Evolutionary conservation across 2,888 invertebrate species (phyloP).

Genomic region (Ctenicera cuprea): DNA sequence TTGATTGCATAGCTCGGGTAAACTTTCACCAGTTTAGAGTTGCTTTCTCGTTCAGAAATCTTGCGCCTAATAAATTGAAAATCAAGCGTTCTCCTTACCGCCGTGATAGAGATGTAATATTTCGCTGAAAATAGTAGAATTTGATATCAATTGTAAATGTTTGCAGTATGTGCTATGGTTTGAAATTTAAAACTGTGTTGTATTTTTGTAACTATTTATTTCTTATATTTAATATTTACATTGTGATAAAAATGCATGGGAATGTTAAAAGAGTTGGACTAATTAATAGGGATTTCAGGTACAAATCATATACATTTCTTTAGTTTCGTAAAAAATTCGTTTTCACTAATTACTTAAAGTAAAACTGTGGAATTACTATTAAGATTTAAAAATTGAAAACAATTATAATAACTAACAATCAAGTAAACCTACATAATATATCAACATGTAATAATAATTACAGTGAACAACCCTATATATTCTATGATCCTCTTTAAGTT

Average conservation of each 20-base stretch:
- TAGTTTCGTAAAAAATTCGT: constrained; percentile 14
- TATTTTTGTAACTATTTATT: constrained; percentile 44
- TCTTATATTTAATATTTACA: constrained; percentile 46
- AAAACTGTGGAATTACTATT: constrained; percentile 26
- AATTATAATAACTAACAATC: constrained; percentile 50
- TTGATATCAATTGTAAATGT: no score
- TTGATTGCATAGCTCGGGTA: constrained; percentile 32
- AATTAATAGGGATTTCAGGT: constrained; percentile 31
- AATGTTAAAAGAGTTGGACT: constrained; percentile 32
- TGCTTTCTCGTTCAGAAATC: constrained; percentile 18
- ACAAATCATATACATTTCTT: constrained; percentile 37
- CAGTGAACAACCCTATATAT: constrained; percentile 51
- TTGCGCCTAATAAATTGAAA: constrained; percentile 2
- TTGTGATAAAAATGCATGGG: constrained; percentile 41
- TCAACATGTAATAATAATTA: constrained; percentile 54
- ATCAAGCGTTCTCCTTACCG: not conserved
- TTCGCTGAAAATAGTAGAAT: no score
- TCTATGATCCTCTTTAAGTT: constrained; percentile 45
- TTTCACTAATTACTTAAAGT: constrained; percentile 25
- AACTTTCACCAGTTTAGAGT: constrained; percentile 9
- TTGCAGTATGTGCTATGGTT: no score
- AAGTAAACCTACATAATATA: constrained; percentile 53
- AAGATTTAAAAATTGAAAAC: constrained; percentile 28
- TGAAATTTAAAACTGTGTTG: not conserved
- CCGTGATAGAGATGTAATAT: not conserved